Percentiles rank a stretch among this genome's conserved stretches.
Conservation (phyloP, 2,113 vertebrate genomes). For the Mesembrinibis cayennensis region DNA sequence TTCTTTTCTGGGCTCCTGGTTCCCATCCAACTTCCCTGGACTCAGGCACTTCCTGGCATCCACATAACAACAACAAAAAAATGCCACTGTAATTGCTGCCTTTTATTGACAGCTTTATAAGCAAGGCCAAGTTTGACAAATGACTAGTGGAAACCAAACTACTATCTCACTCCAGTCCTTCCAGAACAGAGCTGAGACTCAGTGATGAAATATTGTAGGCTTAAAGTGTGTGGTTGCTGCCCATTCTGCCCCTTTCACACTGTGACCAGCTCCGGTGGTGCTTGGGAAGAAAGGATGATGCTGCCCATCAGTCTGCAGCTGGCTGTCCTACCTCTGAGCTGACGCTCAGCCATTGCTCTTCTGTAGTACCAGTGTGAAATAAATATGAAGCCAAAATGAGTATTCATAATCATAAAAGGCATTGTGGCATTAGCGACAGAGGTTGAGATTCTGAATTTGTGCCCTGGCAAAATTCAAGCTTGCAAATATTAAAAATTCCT, state of each 20-base stretch:
- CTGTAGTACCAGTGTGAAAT: neutral
- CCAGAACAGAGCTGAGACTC: neutral
- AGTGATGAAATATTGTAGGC: neutral
- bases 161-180: neutral
- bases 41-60: neutral
- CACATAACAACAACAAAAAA: neutral
- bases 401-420: neutral
- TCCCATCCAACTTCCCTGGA: neutral
- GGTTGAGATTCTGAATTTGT: neutral
- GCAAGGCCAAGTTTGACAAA: neutral
- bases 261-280: neutral
- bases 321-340: neutral
- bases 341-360: neutral
- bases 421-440: neutral
- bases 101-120: slow-evolving; percentile 20
- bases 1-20: neutral
- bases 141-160: neutral
- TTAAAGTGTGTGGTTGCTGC: neutral
- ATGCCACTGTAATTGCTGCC: neutral
- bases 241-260: neutral
- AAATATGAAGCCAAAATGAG: neutral
- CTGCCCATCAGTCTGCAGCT: neutral
- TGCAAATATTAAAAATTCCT: neutral
- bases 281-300: neutral
- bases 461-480: neutral